Evolutionary conservation across 2,888 invertebrate species (phyloP), one percentile per base, ranked within the genome.

Genomic region (Adelognathus sp.): DNA sequence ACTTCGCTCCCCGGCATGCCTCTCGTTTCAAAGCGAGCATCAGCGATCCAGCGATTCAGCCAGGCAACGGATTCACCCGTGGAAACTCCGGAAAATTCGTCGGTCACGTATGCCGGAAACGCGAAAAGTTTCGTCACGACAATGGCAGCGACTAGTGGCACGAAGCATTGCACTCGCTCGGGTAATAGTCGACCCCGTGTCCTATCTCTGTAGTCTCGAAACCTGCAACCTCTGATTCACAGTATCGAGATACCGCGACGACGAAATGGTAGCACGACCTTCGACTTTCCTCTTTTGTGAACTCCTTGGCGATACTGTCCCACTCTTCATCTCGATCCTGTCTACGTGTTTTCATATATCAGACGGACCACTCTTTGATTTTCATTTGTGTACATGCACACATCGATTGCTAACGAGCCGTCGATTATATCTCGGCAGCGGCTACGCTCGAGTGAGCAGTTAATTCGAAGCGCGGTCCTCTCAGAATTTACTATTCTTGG

Each of bases 91-190:
- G 46, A 80, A 79, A 82, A 83, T 80, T 82, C 82, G 73, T 52
- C 69, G 70, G 58, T 76, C 81, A 82, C 81, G 78, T 82, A 79
- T 74, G 75, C 75, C 82, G 82, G 81, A 83, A 85, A 82, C 82
- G 81, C 79, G 83, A 81, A 84, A 82, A 82, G 81, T 85, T 73
- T 75, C 79, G 46, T 61, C 70, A 46, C 66, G 79, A 79, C 76
- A 71, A 76, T 76, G 66, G 52, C 63, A 71, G 24, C n/a, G 52
- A 50, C 58, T 52, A 14, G 71, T 71, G 52, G 41, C 66, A 52
- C 52, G 52, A 41, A 41, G 50, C n/a, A n/a, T n/a, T 61, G 61
- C 54, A 18, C 67, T 69, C 33, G 5, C 72, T 71, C 64, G 46
- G 71, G 66, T 76, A 71, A 76, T 64, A 76, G 50, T 60, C 56